Conservation (phyloP, 2,113 vertebrate species). For the Taxidea taxus region DNA sequence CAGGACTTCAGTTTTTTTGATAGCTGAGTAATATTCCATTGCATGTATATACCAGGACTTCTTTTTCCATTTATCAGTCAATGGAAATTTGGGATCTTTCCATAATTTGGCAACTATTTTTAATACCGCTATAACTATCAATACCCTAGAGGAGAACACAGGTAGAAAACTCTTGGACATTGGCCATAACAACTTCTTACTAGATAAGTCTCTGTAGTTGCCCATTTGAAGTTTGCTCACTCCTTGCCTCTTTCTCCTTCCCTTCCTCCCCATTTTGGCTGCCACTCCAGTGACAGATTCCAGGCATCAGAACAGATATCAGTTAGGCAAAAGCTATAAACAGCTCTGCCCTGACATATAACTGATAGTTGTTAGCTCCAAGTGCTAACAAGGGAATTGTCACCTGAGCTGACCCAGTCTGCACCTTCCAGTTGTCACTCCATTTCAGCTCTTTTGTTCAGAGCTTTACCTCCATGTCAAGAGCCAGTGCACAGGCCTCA, state of each 20-base stretch:
- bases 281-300: neutral
- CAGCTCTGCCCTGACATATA: neutral
- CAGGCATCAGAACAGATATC: neutral
- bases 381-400: neutral
- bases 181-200: neutral
- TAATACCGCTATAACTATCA: neutral
- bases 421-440: neutral
- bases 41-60: too few relatives aligned
- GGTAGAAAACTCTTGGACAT: neutral
- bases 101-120: neutral
- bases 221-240: neutral
- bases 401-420: neutral
- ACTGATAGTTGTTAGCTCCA: neutral
- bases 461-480: neutral
- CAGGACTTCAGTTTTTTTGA: neutral
- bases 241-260: neutral
- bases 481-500: neutral
- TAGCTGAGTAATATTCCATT: neutral
- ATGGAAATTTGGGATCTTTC: neutral
- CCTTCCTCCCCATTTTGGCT: neutral
- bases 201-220: neutral
- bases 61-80: neutral
- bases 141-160: neutral
- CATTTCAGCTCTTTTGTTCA: neutral
- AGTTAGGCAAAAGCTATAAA: conserved; percentile 7